These are phyloP conservation scores for Sebastes elongatus DNA, from an alignment of 2,797 vertebrate species.

Conservation along the genomic window DNA sequence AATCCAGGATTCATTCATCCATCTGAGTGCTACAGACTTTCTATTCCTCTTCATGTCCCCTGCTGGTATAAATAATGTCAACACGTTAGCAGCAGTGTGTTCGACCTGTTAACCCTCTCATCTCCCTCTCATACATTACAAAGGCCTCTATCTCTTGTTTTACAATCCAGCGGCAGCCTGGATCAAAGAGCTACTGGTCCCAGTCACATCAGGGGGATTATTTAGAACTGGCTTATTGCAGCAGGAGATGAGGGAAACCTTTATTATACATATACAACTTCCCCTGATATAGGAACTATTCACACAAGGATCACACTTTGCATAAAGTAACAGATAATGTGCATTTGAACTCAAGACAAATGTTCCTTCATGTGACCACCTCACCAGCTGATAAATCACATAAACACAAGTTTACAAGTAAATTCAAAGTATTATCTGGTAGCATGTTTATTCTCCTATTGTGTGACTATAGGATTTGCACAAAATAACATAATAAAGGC, in stretches of 20 bases:
- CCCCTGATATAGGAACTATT: neutral
- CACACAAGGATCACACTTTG: neutral
- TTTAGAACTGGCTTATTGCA: constrained; percentile 1
- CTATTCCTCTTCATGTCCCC: neutral
- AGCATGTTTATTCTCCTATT: neutral
- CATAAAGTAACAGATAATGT: neutral
- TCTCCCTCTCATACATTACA: constrained; percentile 57
- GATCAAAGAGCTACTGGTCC: constrained; percentile 35
- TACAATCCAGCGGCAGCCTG: constrained; percentile 14
- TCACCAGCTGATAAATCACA: neutral
- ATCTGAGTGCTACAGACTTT: neutral
- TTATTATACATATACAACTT: neutral
- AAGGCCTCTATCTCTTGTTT: constrained; percentile 43
- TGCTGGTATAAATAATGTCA: neutral
- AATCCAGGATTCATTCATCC: neutral
- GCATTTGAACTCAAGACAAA: neutral
- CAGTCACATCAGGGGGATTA: constrained; percentile 6
- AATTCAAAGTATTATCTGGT: neutral
- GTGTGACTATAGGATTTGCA: neutral
- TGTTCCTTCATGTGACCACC: neutral
- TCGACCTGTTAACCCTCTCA: constrained; percentile 21
- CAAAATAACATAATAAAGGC: neutral
- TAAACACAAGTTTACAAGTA: neutral
- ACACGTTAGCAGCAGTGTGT: constrained; percentile 28
- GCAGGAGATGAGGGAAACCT: neutral